These are phyloP conservation scores for Gallinago jamesoni DNA, from an alignment of 2,113 vertebrate species.

Conservation along the genomic window DNA sequence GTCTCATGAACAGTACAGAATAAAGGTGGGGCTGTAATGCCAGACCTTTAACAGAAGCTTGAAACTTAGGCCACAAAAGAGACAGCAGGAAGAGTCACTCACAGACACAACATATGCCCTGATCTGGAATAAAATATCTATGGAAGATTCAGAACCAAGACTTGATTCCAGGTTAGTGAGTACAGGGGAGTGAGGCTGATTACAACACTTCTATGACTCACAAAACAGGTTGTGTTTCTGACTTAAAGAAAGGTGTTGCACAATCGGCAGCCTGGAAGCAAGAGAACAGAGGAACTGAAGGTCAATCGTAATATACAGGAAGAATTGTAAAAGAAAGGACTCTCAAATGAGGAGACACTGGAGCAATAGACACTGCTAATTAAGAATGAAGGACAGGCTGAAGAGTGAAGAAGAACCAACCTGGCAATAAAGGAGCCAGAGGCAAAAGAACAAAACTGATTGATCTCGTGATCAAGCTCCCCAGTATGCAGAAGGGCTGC, in stretches of 20 bases:
- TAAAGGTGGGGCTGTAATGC: background rate
- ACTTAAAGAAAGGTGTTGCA: background rate
- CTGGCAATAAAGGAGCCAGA: background rate
- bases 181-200: background rate
- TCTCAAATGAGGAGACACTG: background rate
- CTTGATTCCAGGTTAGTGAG: background rate
- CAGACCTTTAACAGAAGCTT: background rate
- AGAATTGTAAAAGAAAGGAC: background rate
- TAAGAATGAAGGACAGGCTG: background rate
- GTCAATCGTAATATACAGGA: fast-evolving
- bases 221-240: background rate
- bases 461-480: background rate
- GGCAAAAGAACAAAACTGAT: background rate
- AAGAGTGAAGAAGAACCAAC: background rate
- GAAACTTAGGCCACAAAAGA: background rate
- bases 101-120: background rate
- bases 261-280: background rate
- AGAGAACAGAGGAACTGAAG: background rate
- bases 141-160: background rate
- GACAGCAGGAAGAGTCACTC: background rate
- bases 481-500: background rate
- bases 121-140: background rate
- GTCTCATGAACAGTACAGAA: background rate
- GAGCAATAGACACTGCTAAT: background rate
- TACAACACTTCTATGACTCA: background rate